Evolutionary conservation across 2,888 invertebrate genomes (phyloP).

Genomic region (Oscheius myriophilus): DNA sequence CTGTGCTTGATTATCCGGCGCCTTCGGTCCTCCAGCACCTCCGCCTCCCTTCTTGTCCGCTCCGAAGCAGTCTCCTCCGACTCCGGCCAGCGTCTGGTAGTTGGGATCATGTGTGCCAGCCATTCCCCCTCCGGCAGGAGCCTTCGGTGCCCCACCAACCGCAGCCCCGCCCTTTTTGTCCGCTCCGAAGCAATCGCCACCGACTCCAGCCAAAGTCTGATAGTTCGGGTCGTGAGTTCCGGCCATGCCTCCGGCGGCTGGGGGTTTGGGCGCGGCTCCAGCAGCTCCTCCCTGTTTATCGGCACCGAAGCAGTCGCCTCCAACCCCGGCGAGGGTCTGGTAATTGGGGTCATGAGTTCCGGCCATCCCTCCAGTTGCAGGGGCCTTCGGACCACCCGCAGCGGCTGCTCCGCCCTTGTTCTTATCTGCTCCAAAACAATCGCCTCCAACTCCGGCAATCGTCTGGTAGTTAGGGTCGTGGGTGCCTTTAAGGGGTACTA

Average conservation of each 20-base stretch:
- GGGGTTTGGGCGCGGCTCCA: conserved; percentile 10
- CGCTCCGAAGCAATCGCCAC: conserved; percentile 21
- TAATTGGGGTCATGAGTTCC: not conserved
- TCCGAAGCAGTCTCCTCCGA: not conserved
- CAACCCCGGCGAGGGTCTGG: not conserved
- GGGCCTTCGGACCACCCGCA: too few species aligned
- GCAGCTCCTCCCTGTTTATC: not conserved
- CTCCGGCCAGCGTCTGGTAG: not conserved
- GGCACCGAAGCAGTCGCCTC: not conserved
- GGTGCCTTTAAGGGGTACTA: too few species aligned
- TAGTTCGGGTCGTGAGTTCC: conserved; percentile 23
- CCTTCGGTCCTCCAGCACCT: conserved; percentile 1
- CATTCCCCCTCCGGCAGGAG: not conserved
- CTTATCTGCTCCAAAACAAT: too few species aligned
- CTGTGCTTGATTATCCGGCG: not conserved
- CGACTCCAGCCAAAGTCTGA: conserved; percentile 22
- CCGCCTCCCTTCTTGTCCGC: not conserved
- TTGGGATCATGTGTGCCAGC: not conserved
- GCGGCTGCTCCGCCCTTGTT: too few species aligned
- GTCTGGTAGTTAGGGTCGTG: too few species aligned
- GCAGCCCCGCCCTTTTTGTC: conserved; percentile 10
- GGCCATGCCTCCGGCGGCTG: conserved; percentile 18
- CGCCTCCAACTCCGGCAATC: too few species aligned
- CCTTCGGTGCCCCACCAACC: conserved; percentile 3
- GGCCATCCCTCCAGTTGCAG: not conserved